Evolutionary conservation across 2,888 invertebrate genomes (phyloP), one percentile per base, ranked within the genome.

Genomic region (Scaeva pyrastri): DNA sequence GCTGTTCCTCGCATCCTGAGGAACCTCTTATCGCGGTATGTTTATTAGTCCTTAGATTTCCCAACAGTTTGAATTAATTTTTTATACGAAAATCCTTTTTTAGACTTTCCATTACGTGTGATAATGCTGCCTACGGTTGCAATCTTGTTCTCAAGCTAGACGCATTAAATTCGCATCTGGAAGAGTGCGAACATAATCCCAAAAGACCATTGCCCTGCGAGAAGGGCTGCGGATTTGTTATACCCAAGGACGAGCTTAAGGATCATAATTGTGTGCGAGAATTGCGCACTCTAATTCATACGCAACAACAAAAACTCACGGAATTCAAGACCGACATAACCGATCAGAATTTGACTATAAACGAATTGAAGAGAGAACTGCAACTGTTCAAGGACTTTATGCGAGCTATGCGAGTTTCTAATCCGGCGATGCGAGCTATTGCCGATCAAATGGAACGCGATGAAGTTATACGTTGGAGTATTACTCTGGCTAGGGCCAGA

Each of bases 401-500:
- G 97, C 94, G 97, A 88, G 97, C 98, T 0, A 97, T 98, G 96
- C 94, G 98, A 88, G 96, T 97, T 19, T 97, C 97, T 0, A 98
- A 98, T 93, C 98, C 98, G 0, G 95, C 97, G 21, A 97, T 98
- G 96, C 94, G 98, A 70, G 97, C 97, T 26, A 95, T 98, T 71
- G 97, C 98, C 3, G 97, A 98, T 91, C 97, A 98, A 90, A 97
- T 98, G 96, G 98, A 98, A 92, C 95, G 97, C 73, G 98, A 98
- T 90, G 98, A 98, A 92, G 97, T 98, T 78, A 94, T 97, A 48
- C 94, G 97, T 90, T 98, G 98, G 98, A 97, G 97, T 58, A 95
- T 95, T 89, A 96, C 97, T 0, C 93, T 98, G 60, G 94, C 97
- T 0, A 93, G 97, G 58, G 98, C 98, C 19, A 93, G 98, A 81